Percentiles rank a stretch among this genome's conserved stretches.
Conservation (phyloP, 92 coral and sea anemone species). For the Zoanthus sociatus region DNA sequence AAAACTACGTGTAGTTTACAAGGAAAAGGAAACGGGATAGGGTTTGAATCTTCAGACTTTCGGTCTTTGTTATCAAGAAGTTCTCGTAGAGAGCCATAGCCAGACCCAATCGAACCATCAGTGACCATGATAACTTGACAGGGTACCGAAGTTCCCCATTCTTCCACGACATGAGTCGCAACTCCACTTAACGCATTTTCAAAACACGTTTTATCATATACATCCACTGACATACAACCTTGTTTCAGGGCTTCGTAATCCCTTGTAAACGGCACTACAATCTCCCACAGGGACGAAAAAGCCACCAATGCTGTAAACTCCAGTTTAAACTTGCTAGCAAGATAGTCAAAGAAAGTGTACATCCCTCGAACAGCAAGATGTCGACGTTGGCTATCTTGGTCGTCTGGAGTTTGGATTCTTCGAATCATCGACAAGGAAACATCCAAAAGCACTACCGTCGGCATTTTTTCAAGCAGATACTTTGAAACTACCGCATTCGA, state of each 20-base stretch:
- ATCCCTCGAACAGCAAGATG: constrained; percentile 94
- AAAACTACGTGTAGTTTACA: constrained; percentile 93
- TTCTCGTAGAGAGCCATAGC: constrained; percentile 82
- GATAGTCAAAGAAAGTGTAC: constrained; percentile 86
- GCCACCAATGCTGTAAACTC: constrained; percentile 97
- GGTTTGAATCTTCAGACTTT: constrained; percentile 74
- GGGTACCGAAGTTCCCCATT: constrained; percentile 98
- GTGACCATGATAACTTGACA: constrained; percentile 93
- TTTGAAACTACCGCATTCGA: not conserved
- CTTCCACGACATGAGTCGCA: constrained; percentile 95
- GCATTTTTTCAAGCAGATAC: constrained; percentile 58
- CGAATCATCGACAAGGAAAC: constrained; percentile 97
- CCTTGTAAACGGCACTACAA: constrained; percentile 96
- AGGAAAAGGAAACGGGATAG: constrained; percentile 93
- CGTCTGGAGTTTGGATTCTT: constrained; percentile 80
- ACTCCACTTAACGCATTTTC: constrained; percentile 98
- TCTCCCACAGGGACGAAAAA: constrained; percentile 99
- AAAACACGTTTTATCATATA: constrained; percentile 91
- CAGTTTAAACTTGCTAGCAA: constrained; percentile 86
- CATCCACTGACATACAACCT: constrained; percentile 96
- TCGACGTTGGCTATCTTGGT: constrained; percentile 85
- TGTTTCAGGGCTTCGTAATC: constrained; percentile 96
- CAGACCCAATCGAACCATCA: constrained; percentile 92
- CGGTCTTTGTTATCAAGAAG: constrained; percentile 77
- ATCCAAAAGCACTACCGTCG: constrained; percentile 95